Evolutionary conservation across 2,113 vertebrate genomes (phyloP), one percentile per base, ranked within the genome.

Genomic region (Solea solea): DNA sequence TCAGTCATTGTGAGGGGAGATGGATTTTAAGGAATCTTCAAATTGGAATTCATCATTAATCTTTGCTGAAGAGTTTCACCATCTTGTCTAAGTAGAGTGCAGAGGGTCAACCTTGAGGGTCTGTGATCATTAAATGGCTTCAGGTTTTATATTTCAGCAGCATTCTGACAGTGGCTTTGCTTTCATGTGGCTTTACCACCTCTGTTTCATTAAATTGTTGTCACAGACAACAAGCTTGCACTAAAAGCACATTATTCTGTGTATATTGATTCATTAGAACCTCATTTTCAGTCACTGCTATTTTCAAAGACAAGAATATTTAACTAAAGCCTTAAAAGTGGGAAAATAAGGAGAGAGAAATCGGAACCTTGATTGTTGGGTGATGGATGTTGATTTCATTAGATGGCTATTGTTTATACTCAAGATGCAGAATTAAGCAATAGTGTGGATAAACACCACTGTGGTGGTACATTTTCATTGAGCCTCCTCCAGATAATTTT

Each of bases 21-120:
- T 14, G 7, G 40, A 64, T 15, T 14, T 46, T 56, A 27, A 56
- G 40, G 27, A 9, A 52, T n/a, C 13, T 52, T 28, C 41, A 25
- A 8, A 39, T 27, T 67, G 25, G 25, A 50, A 59, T 55, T 68
- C 6, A 46, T 11, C 25, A 56, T 62, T 27, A 52, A 59, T 71
- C 39, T 50, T 21, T 45, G 57, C 9, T 48, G 14, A 9, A 54
- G 21, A 4, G 15, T 67, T 63, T 69, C 54, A 60, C 50, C 61
- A 39, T 70, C 27, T 50, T 50, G 51, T 76, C 66, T 10, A 28
- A 0, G 8, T 27, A 28, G 57, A 67, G 63, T 34, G 21, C 51
- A 40, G 21, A 34, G 28, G 41, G 45, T 72, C 11, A 46, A 12
- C 25, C 16, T 8, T 68, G 50, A 51, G 34, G 41, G 9, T 60